Evolutionary conservation across 2,113 vertebrate genomes (phyloP), one percentile per base, ranked within the genome.

Genomic region (Alosa alosa): DNA sequence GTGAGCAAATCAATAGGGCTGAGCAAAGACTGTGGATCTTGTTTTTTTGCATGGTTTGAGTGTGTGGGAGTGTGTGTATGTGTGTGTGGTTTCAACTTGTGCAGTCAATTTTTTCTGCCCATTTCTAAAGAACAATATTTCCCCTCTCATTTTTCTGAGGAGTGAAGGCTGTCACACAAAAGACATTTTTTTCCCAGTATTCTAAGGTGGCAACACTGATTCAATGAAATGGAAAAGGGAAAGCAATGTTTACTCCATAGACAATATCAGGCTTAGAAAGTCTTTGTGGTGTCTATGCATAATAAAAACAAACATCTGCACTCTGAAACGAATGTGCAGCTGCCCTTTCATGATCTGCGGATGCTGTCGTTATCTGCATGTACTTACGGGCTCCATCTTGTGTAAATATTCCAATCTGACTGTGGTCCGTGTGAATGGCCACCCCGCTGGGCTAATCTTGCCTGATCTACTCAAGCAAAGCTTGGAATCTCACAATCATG

Each of bases 341-440:
- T 1, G 57, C 52, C 57, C 64, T 72, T 72, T 72, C 64, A 72
- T 72, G 64, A 72, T 72, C 25, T 31, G 25, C 8, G 4, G n/a
- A 68, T 68, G 60, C 25, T 31, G 60, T 25, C n/a, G 60, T 31
- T 68, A 31, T 68, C 22, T 25, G 60, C 60, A 13, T 68, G n/a
- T 36, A 31, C 64, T 64, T 64, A 25, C 64, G 64, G 64, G n/a
- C n/a, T 36, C 64, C 64, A 72, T 72, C 64, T 72, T 72, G 64
- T 72, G 64, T 25, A 72, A 72, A 72, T 72, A 72, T 72, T 72
- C 64, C 64, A 72, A 72, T 72, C n/a, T 31, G n/a, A 72, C 60
- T 6, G 22, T 72, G 64, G 64, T 72, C 64, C 31, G 25, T 31
- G n/a, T 72, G n/a, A 72, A 31, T 72, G 64, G 64, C 64, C 64